Conservation (phyloP, 2,113 vertebrate species). For the Forbesichthys papilliferus region DNA sequence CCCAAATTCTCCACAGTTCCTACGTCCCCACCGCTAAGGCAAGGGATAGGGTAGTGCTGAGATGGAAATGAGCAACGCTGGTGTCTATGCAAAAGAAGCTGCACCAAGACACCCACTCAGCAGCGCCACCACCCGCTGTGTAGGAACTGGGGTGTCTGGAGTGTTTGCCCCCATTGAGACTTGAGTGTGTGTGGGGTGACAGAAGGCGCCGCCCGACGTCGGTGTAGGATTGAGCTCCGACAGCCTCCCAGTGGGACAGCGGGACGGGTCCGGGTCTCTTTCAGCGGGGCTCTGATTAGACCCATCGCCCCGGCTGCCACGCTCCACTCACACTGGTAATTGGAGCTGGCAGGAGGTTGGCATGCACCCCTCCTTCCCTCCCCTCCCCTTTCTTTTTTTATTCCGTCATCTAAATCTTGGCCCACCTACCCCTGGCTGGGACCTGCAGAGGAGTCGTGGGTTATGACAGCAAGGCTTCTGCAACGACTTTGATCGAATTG, state of each 20-base stretch:
- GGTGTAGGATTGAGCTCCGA: conserved; percentile 62
- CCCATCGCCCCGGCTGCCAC: conserved; percentile 63
- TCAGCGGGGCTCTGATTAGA: conserved; percentile 75
- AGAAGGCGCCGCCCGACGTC: conserved; percentile 49
- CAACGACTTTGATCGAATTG: conserved; percentile 39
- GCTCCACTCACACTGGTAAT: conserved; percentile 75
- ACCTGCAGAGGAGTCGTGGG: conserved; percentile 20
- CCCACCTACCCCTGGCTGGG: conserved; percentile 41
- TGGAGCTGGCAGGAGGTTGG: conserved; percentile 76
- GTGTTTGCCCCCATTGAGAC: conserved; percentile 56
- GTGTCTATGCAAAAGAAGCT: conserved; percentile 23
- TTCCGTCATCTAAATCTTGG: conserved; percentile 39
- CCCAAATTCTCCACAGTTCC: too few species aligned
- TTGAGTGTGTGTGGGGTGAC: conserved; percentile 61
- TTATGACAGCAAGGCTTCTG: conserved; percentile 26
- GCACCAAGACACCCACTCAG: conserved; percentile 36
- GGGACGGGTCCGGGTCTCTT: conserved; percentile 60
- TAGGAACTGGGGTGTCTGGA: conserved; percentile 48
- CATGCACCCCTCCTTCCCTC: conserved; percentile 55
- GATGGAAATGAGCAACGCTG: conserved; percentile 40
- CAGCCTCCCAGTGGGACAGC: conserved; percentile 60
- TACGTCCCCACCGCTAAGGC: neutral
- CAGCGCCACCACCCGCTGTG: conserved; percentile 31
- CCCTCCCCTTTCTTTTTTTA: conserved; percentile 26
- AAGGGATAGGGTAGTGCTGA: conserved; percentile 12